These are phyloP conservation scores for Zygogramma bicolorata DNA, from an alignment of 2,888 invertebrate genomes.

Conservation along the genomic window DNA sequence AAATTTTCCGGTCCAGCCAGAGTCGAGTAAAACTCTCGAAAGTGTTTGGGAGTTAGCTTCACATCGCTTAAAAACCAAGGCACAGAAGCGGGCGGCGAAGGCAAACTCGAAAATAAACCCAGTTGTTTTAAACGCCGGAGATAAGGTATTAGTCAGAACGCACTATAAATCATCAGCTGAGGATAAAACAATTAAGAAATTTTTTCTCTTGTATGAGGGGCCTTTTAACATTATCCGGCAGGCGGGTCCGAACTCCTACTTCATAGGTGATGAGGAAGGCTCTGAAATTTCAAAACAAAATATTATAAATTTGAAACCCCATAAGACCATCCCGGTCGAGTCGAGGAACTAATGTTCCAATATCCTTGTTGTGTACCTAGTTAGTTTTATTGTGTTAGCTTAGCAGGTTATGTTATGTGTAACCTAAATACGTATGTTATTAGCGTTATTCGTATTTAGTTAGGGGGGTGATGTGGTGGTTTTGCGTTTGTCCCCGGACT, in stretches of 20 bases:
- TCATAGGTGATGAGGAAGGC: not conserved
- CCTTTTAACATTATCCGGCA: not conserved
- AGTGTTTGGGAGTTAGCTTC: not conserved
- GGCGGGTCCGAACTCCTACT: not conserved
- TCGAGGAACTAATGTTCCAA: no score
- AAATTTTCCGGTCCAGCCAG: not conserved
- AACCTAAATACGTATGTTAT: no score
- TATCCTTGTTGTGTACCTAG: no score
- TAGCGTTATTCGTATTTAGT: no score
- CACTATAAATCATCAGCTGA: constrained; percentile 6
- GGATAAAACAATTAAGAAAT: constrained; percentile 10
- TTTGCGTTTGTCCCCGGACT: no score
- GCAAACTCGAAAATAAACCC: not conserved
- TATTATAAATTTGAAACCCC: not conserved
- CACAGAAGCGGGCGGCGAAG: not conserved
- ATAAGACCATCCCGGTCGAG: not conserved
- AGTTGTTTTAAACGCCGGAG: not conserved
- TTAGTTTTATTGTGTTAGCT: no score
- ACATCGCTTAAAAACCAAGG: not conserved
- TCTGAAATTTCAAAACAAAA: not conserved
- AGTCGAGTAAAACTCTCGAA: not conserved
- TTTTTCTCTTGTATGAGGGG: constrained; percentile 17
- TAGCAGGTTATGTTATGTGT: no score
- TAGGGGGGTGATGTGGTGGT: no score
- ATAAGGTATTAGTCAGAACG: not conserved